Evolutionary conservation across 2,113 vertebrate genomes (phyloP), one percentile per base, ranked within the genome.

Genomic region (Natator depressus): DNA sequence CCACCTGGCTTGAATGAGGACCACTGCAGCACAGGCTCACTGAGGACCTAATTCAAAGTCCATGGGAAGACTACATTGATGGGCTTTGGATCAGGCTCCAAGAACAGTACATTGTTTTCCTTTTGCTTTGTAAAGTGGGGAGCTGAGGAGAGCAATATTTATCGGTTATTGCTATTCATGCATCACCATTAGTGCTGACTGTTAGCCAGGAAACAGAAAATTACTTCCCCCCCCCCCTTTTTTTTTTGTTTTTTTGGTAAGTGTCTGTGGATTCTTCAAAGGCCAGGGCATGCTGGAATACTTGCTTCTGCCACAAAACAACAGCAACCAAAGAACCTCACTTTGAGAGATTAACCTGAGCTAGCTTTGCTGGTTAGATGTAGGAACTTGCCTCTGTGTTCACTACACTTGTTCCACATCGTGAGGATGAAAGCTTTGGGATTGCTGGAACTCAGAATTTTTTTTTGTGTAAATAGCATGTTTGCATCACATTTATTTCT

Each of bases 1-100:
- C n/a, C 91, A 0, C 55, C 7, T 87, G 0, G 7, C 29, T 76
- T 0, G 1, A 83, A 82, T 82, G 42, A 82, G 31, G 76, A 69
- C 59, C 42, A 46, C 83, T 91, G 57, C 1, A 0, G 6, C 6
- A 1, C 1, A 1, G 6, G 13, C 80, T 38, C 17, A 2, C 82
- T 55, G 54, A 80, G 38, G 13, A 38, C 84, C 69, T 38, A 9
- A 5, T 1, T 6, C 29, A 49, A 80, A 54, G 65, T 46, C 35
- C 85, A 55, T 88, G 93, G 4, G 65, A 90, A 5, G 53, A 46
- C 83, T 72, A 20, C 20, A 16, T 69, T 80, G 65, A 3, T 55
- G 12, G 7, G 65, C 80, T 38, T n/a, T 7, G 22, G 53, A 72
- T 72, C 65, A 62, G 57, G 57, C 25, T 29, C 20, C n/a, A 72